Base-by-base conservation (phyloP, 2,888 invertebrate species). In the Esperia sulphurella region DNA sequence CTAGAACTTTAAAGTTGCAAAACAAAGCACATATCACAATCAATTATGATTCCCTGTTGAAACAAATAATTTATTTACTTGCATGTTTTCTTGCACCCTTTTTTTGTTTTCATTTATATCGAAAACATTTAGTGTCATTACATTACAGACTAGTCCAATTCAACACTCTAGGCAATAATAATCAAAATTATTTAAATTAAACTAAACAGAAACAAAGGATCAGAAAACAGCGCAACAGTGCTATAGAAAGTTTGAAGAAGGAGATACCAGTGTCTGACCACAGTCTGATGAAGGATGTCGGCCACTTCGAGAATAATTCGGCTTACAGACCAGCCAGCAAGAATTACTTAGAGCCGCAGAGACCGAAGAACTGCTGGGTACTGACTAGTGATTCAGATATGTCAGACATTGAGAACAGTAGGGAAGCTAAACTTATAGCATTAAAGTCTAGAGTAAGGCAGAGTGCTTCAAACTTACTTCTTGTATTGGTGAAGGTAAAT, bases 301-400 rank as follows among this genome's bases (percentile, higher is more conserved):
- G 78, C 14, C 79, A 70, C 49, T 87, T 86, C 59, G 85, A 83
- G 46, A 83, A 79, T 50, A 78, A 66, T 52, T 72, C 79, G 0
- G 75, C 79, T 0, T 90, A 90, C 50, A 83, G 75, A 51, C 87
- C 90, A 0, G 83, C 76, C 1, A 83, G 77, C 48, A 61, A 65
- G 14, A 79, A 81, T 48, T 87, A 76, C 49, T 67, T 86, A 38
- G 86, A 85, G 48, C 71, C 79, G 1, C 73, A 69, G 44, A 79
- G 67, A 48, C 63, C 63, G 8, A 81, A 74, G 46, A 73, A 73
- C 21, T 63, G 59, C 41, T 84, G 80, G 81, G 62, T 83, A 0
- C 65, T 90, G 59, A 93, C 92, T 0, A 93, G 93, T 59, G 94
- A 94, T 63, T 94, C 94, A 0, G 94, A 94, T 67, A 90, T 92